These are phyloP conservation scores for Diploptera punctata DNA, from an alignment of 2,888 invertebrate genomes.

Conservation along the genomic window DNA sequence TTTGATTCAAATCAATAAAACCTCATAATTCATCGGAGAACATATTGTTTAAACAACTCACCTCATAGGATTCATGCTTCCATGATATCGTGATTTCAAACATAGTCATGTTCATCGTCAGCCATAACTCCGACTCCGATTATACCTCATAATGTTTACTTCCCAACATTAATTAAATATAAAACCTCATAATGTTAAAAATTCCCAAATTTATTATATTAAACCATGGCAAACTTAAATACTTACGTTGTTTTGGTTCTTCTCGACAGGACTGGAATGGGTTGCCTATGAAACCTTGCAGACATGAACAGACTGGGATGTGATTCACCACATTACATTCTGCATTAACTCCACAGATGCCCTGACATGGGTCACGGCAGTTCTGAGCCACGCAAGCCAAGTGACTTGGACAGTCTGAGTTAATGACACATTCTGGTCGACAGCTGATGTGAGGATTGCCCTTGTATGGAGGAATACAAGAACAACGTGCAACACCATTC, in stretches of 20 bases:
- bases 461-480: slow-evolving; percentile 87
- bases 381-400: slow-evolving; percentile 83
- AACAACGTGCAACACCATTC: slow-evolving; percentile 74
- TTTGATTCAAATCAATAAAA: no score
- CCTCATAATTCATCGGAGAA: no score
- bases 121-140: no score
- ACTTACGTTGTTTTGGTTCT: slow-evolving; percentile 64
- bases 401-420: slow-evolving; percentile 79
- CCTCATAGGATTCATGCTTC: no score
- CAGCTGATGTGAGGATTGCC: slow-evolving; percentile 89
- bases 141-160: no score
- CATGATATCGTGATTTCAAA: no score
- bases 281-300: slow-evolving; percentile 79
- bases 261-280: slow-evolving; percentile 80
- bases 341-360: slow-evolving; percentile 83
- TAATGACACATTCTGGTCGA: slow-evolving; percentile 83
- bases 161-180: no score
- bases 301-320: slow-evolving; percentile 81
- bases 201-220: no score
- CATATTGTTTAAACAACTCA: no score
- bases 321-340: slow-evolving; percentile 84
- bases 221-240: background rate
- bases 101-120: no score
- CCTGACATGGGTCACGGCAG: slow-evolving; percentile 85
- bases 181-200: no score